phyloP scores from a whole-genome alignment of 2,797 vertebrate genomes.

The Propithecus perrieri region DNA sequence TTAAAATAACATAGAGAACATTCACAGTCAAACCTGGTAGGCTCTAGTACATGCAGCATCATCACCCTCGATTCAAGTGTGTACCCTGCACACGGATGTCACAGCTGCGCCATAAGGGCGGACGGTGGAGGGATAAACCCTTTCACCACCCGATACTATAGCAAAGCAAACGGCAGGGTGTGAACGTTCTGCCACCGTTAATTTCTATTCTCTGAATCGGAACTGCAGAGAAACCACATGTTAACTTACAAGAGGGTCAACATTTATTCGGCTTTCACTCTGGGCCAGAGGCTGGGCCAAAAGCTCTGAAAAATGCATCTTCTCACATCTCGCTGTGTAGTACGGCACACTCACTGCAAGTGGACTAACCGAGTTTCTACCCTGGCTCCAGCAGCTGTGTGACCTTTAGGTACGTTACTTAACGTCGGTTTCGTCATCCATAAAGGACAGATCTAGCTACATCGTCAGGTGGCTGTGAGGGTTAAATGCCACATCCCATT shows the following conservation, averaged over 20 bases:
- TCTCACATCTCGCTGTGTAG: too few species aligned
- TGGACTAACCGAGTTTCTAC: background rate
- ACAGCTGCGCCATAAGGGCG: accelerated
- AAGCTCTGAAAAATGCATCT: background rate
- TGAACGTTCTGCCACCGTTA: background rate
- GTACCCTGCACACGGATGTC: accelerated
- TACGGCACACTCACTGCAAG: background rate
- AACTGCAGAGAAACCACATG: accelerated
- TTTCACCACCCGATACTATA: accelerated
- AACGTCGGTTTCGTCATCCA: background rate
- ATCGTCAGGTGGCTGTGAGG: accelerated
- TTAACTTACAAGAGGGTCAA: accelerated
- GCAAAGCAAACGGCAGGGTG: background rate
- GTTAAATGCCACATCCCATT: accelerated
- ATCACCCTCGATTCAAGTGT: background rate
- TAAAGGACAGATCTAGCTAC: background rate
- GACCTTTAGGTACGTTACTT: background rate
- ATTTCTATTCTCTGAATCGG: background rate
- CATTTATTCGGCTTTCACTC: background rate
- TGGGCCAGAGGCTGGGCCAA: background rate
- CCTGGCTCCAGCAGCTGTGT: background rate
- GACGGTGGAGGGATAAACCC: background rate
- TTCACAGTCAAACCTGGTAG: background rate
- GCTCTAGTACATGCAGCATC: background rate
- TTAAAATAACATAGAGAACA: background rate